Evolutionary conservation across 2,888 invertebrate species (phyloP), one percentile per base, ranked within the genome.

Genomic region (Agrotis segetum): DNA sequence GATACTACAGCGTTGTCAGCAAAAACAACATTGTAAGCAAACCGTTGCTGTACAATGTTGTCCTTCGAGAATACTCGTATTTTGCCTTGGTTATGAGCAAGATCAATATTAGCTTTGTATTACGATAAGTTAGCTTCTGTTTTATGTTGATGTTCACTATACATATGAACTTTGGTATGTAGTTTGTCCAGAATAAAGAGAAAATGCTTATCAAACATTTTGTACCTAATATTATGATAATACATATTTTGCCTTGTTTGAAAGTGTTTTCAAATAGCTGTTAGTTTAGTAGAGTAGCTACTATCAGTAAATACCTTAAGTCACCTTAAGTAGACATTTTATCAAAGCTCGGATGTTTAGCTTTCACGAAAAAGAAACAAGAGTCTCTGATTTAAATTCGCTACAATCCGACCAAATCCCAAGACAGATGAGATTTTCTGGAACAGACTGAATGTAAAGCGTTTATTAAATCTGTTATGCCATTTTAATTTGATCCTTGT

Each of bases 41-140:
- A 64, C 65, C 46, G 44, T 60, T 66, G 19, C 53, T 71, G 58
- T 61, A 75, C 75, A 79, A 75, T 79, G 67, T 79, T 79, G 49
- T 61, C 49, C 44, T 61, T 50, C n/a, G 70, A 79, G 56, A 64
- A 75, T 63, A 63, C 52, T 40, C 56, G 46, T 62, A 71, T 53
- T 67, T 67, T 79, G 24, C 64, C 53, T 64, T 63, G 29, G 63
- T 71, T 80, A 79, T 67, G 64, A 75, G 64, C 21, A 76, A 71
- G 60, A 71, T 71, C 80, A 79, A 79, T 79, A 80, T 71, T 75
- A 52, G 61, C 76, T 53, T 71, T 71, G 56, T 80, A 71, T 77
- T 67, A 68, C 56, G 56, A 56, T 64, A 77, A 74, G 46, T 74
- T 65, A 46, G 64, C 79, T 74, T 17, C 3, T 46, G 74, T 58